phyloP scores from a whole-genome alignment of 2,888 invertebrate genomes.

The Eutolmus rufibarbis region DNA sequence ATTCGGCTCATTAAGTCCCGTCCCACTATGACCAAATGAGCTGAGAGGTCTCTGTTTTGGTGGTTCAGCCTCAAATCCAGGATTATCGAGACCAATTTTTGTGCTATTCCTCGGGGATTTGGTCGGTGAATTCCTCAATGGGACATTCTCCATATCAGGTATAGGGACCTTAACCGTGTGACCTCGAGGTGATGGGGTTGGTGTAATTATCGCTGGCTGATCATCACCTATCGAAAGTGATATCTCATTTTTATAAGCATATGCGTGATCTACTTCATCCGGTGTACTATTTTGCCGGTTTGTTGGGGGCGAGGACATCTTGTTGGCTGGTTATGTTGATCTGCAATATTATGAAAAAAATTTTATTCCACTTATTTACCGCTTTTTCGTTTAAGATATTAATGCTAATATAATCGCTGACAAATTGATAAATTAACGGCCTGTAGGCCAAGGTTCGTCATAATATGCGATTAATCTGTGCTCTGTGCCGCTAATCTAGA shows the following conservation, averaged over 20 bases:
- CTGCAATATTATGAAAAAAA: constrained; percentile 44
- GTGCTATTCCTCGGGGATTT: constrained; percentile 48
- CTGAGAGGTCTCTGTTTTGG: constrained; percentile 48
- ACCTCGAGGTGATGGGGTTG: constrained; percentile 50
- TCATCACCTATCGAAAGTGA: constrained; percentile 50
- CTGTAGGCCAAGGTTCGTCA: neutral
- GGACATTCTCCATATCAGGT: constrained; percentile 46
- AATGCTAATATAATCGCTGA: neutral
- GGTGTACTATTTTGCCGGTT: constrained; percentile 11
- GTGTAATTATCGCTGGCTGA: constrained; percentile 48
- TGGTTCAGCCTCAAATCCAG: constrained; percentile 48
- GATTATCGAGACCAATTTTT: constrained; percentile 49
- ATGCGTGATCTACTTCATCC: constrained; percentile 45
- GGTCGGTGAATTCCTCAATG: constrained; percentile 42
- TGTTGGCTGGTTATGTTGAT: constrained; percentile 45
- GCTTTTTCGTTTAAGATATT: neutral
- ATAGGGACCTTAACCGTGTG: constrained; percentile 43
- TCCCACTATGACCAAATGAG: constrained; percentile 49
- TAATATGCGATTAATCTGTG: neutral
- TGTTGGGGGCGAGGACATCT: constrained; percentile 47
- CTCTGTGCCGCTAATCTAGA: neutral
- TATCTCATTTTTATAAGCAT: constrained; percentile 50
- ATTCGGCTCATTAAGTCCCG: constrained; percentile 41
- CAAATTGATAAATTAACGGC: neutral
- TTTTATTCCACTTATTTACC: neutral